phyloP scores from a whole-genome alignment of 2,113 vertebrate species.

The Micromys minutus region DNA sequence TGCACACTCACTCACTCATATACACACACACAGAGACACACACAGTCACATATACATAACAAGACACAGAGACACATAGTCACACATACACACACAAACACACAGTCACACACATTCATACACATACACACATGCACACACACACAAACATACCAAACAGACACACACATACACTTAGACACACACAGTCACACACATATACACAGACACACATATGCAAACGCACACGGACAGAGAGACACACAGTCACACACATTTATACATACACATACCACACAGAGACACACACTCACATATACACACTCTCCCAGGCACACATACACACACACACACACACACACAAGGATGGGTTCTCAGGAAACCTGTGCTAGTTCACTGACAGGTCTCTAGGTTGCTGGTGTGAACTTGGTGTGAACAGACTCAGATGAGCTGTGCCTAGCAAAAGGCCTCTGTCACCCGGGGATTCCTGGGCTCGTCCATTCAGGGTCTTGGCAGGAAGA shows the following conservation, averaged over 20 bases:
- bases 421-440: not conserved
- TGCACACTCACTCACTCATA: not conserved
- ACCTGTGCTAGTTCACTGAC: slow-evolving; percentile 63
- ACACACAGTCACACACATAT: not conserved
- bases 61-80: accelerated
- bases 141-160: not conserved
- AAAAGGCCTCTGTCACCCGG: not conserved
- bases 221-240: accelerated
- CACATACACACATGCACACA: not conserved
- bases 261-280: not conserved
- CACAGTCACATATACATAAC: no score
- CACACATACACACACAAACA: not conserved
- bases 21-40: not conserved
- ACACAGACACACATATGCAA: not conserved
- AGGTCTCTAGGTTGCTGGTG: slow-evolving; percentile 46
- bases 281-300: not conserved
- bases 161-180: not conserved
- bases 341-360: slow-evolving; percentile 48
- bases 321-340: not conserved
- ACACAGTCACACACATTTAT: not conserved
- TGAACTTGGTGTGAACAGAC: slow-evolving; percentile 8
- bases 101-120: not conserved
- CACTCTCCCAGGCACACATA: not conserved
- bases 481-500: not conserved
- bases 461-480: accelerated